phyloP scores from a whole-genome alignment of 2,888 invertebrate species.

The Anoncus sp. region DNA sequence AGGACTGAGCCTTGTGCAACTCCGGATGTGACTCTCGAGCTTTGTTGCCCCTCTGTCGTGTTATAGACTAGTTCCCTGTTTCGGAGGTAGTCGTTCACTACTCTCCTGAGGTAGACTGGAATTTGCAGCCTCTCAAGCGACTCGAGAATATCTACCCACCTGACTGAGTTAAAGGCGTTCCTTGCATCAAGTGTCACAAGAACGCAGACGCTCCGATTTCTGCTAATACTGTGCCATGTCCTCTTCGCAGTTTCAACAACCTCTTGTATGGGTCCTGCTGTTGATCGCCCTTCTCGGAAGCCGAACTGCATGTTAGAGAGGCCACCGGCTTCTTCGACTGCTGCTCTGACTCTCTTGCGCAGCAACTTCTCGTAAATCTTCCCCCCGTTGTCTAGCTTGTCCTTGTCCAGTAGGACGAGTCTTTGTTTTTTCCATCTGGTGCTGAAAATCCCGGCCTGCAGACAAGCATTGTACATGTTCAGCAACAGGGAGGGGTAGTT shows the following conservation, averaged over 20 bases:
- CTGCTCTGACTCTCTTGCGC: neutral
- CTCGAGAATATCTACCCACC: neutral
- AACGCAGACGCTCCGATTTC: neutral
- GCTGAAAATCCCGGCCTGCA: neutral
- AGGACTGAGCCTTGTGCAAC: constrained; percentile 13
- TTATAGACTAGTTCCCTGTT: neutral
- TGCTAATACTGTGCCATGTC: neutral
- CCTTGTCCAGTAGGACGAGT: neutral
- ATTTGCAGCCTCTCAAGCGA: neutral
- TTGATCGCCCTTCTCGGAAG: neutral
- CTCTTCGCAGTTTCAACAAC: neutral
- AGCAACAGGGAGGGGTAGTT: neutral
- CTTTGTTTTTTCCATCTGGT: neutral
- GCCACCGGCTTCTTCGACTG: neutral
- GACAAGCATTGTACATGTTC: neutral
- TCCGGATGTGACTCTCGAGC: constrained; percentile 2
- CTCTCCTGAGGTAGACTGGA: neutral
- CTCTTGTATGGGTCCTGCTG: neutral
- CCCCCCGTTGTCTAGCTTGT: neutral
- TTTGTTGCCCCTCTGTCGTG: neutral
- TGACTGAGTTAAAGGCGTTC: neutral
- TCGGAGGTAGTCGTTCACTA: neutral
- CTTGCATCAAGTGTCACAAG: neutral
- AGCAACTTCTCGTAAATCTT: neutral
- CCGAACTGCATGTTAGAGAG: neutral